Base-by-base conservation (phyloP, 2,888 invertebrate species). In the Cheilosia vulpina region DNA sequence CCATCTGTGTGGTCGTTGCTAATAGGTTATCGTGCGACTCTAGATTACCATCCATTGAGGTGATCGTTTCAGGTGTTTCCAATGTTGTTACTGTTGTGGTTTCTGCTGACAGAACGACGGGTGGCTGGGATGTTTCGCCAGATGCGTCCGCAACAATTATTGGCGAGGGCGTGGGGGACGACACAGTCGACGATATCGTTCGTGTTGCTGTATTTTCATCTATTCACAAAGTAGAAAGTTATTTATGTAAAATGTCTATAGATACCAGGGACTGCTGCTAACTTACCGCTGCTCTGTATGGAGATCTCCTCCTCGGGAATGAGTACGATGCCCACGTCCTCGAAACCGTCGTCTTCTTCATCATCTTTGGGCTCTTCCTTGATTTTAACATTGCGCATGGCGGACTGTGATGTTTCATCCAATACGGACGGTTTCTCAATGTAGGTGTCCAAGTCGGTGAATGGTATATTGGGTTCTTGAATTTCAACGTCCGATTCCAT, bases 31-130 rank as follows among this genome's bases (percentile, higher is more conserved):
- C 93, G 52, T 94, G 94, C 13, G 94, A 91, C 89, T 96, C 96
- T 9, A 96, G 93, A 91, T 97, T 97, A 47, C 96, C 96, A 90
- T 97, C 96, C 87, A 96, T 96, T 0, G 96, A 94, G 24, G 87
- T 84, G 63, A 87, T 88, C 53, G 85, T 77, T 80, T 89, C 89
- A 13, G 62, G 53, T 34, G 58, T 27, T 34, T 87, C 88, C 13
- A 71, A 45, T 60, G 94, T 53, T 58, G 63, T 53, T 17, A 57
- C 7, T 57, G 71, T 19, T 55, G 53, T 53, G 87, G 87, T 65
- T 62, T 60, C 75, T 84, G 89, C 78, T 72, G 84, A n/a, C 62
- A 87, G 38, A 38, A 38, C 31, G 87, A 87, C 7, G 78, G 66
- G 19, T 87, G 89, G 58, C 57, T 87, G 82, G 15, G 90, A 90